Evolutionary conservation across 2,888 invertebrate species (phyloP).

Genomic region (Cosmorhoe ocellata): DNA sequence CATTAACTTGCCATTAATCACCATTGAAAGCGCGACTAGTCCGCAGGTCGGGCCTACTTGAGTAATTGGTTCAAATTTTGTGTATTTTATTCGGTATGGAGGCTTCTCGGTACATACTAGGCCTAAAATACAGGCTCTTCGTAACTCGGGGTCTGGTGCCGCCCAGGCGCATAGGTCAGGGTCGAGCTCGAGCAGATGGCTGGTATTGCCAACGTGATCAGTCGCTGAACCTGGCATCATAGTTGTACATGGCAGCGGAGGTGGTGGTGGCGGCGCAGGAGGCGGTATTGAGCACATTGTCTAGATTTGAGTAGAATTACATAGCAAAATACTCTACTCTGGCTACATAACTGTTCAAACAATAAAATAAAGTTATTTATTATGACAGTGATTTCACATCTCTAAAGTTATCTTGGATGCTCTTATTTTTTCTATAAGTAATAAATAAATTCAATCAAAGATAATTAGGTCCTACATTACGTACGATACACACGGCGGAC

Average conservation of each 20-base stretch:
- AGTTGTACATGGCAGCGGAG: slow-evolving; percentile 6
- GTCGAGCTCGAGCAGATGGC: slow-evolving; percentile 8
- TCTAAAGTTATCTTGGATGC: too few species aligned
- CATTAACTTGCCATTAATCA: slow-evolving; percentile 82
- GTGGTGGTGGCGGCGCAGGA: slow-evolving; percentile 49
- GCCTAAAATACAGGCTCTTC: slow-evolving; percentile 81
- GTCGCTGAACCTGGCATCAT: slow-evolving; percentile 5
- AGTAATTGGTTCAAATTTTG: slow-evolving; percentile 58
- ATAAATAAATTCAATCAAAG: too few species aligned
- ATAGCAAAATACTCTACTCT: background rate
- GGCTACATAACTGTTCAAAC: slow-evolving; percentile 29
- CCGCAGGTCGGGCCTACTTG: slow-evolving; percentile 92
- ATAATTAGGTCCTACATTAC: too few species aligned
- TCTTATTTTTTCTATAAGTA: too few species aligned
- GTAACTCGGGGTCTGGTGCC: slow-evolving; percentile 72
- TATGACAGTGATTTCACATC: slow-evolving; percentile 5
- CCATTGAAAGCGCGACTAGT: slow-evolving; percentile 92
- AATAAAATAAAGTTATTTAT: slow-evolving; percentile 10
- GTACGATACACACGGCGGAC: too few species aligned
- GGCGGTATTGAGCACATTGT: slow-evolving; percentile 68
- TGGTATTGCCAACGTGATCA: slow-evolving; percentile 27
- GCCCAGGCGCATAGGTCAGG: slow-evolving; percentile 14
- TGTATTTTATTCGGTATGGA: slow-evolving; percentile 77
- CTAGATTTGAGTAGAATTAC: slow-evolving; percentile 1
- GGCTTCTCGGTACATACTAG: slow-evolving; percentile 72